Base-by-base conservation (phyloP, 2,888 invertebrate genomes). In the Caenorhabditis wallacei region DNA sequence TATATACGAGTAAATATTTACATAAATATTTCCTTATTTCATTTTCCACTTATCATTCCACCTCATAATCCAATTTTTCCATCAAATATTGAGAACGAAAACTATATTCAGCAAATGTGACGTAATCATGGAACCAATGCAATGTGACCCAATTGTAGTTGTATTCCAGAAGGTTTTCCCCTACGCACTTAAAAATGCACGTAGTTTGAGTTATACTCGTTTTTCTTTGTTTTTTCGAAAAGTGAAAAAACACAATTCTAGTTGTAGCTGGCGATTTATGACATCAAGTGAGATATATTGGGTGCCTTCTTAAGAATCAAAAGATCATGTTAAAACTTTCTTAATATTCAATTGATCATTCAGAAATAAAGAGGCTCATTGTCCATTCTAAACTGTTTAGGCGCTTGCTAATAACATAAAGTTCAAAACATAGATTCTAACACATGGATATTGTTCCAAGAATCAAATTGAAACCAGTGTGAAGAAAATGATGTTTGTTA, bases 271-370 rank as follows among this genome's bases (percentile, higher is more conserved):
- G 24, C 2, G 7, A 61, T 26, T 8, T 43, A 24, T 61, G 43
- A 61, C 46, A 43, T 61, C 61, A 59, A 40, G 18, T 0, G 5
- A 37, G 22, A 35, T 56, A n/a, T 56, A 8, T 18, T 30, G 22
- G 5, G 26, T 61, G 5, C 16, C n/a, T n/a, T 40, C 16, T 7
- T 0, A 13, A 20, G 13, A 16, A 61, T 61, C 61, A 61, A 61
- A 16, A 61, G 61, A 61, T 61, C 61, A 61, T 26, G n/a, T 22
- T 8, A 26, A 43, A 43, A 16, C 22, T 61, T 61, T n/a, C 61
- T 61, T 61, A 61, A 61, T 61, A 43, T 61, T 43, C 43, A 61
- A 43, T 61, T 61, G 61, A 61, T 61, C 61, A 61, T 61, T 61
- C 61, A 37, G 40, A 11, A n/a, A 43, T 22, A 46, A 61, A 24